A percentile compares a stretch with the other conserved stretches of the same genome.
phyloP scores from a whole-genome alignment of 2,797 vertebrate genomes.

The Premnoplex brunnescens region DNA sequence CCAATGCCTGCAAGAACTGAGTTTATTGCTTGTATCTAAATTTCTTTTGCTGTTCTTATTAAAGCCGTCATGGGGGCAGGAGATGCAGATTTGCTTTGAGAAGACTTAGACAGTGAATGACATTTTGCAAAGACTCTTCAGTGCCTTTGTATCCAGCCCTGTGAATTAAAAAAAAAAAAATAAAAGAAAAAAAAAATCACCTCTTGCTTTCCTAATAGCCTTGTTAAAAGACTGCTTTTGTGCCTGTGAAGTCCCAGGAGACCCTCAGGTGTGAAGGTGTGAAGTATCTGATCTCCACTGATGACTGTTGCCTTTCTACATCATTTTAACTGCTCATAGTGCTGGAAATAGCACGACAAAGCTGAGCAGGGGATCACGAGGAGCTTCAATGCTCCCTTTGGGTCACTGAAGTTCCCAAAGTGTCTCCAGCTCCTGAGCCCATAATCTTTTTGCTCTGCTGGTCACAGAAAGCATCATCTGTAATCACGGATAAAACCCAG shows the following conservation, averaged over 20 bases:
- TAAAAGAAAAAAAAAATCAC: no score
- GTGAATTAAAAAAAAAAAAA: background rate
- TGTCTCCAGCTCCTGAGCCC: background rate
- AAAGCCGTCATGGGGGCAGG: background rate
- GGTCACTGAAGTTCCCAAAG: background rate
- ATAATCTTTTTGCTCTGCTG: background rate
- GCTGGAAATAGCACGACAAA: background rate
- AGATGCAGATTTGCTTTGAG: background rate
- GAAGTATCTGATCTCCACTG: background rate
- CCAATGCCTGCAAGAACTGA: background rate
- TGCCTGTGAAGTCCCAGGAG: background rate
- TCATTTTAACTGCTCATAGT: background rate
- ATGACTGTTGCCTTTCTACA: background rate
- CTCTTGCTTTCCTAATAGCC: background rate
- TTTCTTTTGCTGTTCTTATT: background rate
- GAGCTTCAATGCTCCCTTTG: background rate
- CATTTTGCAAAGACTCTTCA: background rate
- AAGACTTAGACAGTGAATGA: background rate
- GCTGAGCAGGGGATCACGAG: background rate
- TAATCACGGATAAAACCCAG: slow-evolving; percentile 26
- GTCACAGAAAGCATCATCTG: background rate
- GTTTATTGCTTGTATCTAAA: background rate
- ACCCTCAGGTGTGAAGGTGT: background rate
- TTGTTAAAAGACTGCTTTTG: background rate
- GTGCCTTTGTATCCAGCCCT: background rate